Base-by-base conservation (phyloP, 2,113 vertebrate genomes). In the Hippocampus comes region DNA sequence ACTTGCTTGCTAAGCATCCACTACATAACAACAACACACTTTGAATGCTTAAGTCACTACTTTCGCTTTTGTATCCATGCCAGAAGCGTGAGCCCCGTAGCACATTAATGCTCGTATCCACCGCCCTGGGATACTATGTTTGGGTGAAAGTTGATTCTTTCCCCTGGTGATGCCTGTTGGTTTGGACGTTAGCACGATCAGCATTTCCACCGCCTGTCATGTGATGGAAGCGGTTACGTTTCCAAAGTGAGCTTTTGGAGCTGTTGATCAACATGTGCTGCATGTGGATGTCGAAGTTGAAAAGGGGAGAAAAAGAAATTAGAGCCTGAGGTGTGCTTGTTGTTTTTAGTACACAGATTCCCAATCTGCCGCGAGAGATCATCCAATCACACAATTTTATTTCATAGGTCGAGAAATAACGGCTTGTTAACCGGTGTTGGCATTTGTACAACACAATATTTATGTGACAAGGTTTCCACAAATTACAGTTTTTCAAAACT, bases 1-100 rank as follows among this genome's bases (percentile, higher is more conserved):
- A 78, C 81, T 20, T 77, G 68, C 21, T 21, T 68, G 82, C 77
- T 88, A 82, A 75, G 73, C 78, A 71, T 60, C 63, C 75, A 72
- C 25, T 56, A 49, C 61, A 68, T 63, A 70, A 72, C 77, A 69
- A 81, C 17, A 75, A 82, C 76, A 83, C 65, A 21, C 43, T 66
- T 48, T 25, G 21, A 48, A 4, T 23, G 53, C 53, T 55, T 55
- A 7, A n/a, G 21, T 56, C 9, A n/a, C 3, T 10, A 56, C 53
- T 56, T 56, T 56, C 2, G 53, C 21, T 56, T 38, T 51, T 51
- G 48, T 51, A 18, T 51, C 5, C 48, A 51, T 51, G 15, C 15
- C 17, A 23, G 9, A 56, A 53, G 51, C 9, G 21, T 10, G 8
- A 56, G 2, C n/a, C n/a, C 9, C 21, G 21, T 0, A 25, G 63